These are phyloP conservation scores for Drosophila ustulata DNA, from an alignment of 2,888 invertebrate species.

Conservation along the genomic window DNA sequence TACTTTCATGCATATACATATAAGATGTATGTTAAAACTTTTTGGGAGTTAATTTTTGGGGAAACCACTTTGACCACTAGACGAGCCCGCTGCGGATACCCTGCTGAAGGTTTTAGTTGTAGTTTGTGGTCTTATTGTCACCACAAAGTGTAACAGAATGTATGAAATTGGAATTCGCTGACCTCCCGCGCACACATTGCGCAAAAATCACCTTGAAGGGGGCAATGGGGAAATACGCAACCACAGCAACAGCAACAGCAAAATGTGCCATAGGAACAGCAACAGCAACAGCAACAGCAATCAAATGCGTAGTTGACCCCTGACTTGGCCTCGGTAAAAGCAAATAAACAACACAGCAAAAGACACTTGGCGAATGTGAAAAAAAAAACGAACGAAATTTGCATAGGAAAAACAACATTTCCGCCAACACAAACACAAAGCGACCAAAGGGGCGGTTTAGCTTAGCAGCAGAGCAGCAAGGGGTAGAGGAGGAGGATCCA, in stretches of 20 bases:
- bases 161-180: conserved; percentile 51
- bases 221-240: conserved; percentile 35
- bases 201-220: conserved; percentile 41
- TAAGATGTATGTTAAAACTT: too few species aligned
- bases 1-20: too few species aligned
- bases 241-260: neutral
- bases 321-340: conserved; percentile 58
- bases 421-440: conserved; percentile 64
- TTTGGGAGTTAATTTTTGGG: too few species aligned
- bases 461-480: conserved; percentile 10
- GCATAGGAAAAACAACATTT: conserved; percentile 68
- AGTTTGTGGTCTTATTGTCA: conserved; percentile 18
- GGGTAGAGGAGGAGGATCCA: neutral
- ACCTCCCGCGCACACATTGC: conserved; percentile 61
- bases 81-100: neutral
- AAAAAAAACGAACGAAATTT: conserved; percentile 43
- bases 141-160: conserved; percentile 46
- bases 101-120: neutral
- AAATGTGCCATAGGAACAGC: conserved; percentile 12
- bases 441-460: conserved; percentile 40
- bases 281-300: conserved; percentile 44
- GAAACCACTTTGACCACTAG: too few species aligned
- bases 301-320: conserved; percentile 70
- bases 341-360: conserved; percentile 63
- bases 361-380: conserved; percentile 60